phyloP scores from a whole-genome alignment of 2,113 vertebrate species.

The Pseudorectes ferrugineus region DNA sequence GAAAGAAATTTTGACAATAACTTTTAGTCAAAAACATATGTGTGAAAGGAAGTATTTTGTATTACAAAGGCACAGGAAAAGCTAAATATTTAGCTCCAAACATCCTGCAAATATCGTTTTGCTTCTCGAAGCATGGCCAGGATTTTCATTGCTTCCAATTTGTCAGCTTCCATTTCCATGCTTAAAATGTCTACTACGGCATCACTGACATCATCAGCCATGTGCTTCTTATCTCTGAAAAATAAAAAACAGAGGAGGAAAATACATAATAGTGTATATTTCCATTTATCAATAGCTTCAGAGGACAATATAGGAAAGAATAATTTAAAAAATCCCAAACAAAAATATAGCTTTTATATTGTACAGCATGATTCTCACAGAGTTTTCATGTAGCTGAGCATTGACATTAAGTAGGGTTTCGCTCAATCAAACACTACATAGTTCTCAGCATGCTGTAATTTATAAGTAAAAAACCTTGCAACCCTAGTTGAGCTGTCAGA shows the following conservation, averaged over 20 bases:
- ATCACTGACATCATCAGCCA: conserved; percentile 90
- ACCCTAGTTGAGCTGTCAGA: background rate
- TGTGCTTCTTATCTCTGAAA: conserved; percentile 91
- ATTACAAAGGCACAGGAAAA: background rate
- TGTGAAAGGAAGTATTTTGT: background rate
- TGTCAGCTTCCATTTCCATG: conserved; percentile 74
- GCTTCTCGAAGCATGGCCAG: conserved; percentile 84
- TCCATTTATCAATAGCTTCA: background rate
- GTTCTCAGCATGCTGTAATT: background rate
- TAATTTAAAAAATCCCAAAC: background rate
- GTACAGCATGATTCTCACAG: background rate
- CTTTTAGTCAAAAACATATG: background rate
- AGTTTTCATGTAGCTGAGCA: background rate
- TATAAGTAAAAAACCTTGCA: background rate
- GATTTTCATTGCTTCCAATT: conserved; percentile 85
- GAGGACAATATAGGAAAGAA: background rate
- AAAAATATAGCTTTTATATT: background rate
- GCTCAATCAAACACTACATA: background rate
- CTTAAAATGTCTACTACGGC: conserved; percentile 81
- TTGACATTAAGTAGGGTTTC: background rate
- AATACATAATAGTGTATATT: background rate
- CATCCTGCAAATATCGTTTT: conserved; percentile 90
- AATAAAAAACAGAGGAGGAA: background rate
- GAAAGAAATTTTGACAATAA: background rate
- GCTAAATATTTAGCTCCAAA: conserved; percentile 81